Conservation (phyloP, 2,113 vertebrate species). For the Phyllopteryx taeniolatus region DNA sequence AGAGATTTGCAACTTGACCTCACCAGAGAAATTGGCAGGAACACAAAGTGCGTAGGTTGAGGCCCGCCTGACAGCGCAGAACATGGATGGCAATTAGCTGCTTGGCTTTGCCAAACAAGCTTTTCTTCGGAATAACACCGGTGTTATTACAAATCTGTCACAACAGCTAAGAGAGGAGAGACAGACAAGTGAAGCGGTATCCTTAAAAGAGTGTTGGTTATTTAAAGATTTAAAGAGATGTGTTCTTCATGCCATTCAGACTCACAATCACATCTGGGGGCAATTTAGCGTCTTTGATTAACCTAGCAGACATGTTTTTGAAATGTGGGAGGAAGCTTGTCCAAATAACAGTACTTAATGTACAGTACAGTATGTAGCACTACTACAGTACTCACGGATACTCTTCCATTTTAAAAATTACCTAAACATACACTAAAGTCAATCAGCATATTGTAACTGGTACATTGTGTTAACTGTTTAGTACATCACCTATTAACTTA, state of each 20-base stretch:
- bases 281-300: no score
- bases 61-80: slow-evolving; percentile 27
- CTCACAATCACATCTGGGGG: neutral
- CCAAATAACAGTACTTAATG: no score
- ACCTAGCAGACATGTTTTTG: no score
- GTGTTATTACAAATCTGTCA: slow-evolving; percentile 39
- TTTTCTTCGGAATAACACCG: slow-evolving; percentile 18
- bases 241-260: neutral
- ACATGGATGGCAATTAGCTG: slow-evolving; percentile 31
- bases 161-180: slow-evolving; percentile 29
- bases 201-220: slow-evolving; percentile 27
- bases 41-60: slow-evolving; percentile 16
- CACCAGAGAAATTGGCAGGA: slow-evolving; percentile 22
- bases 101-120: slow-evolving; percentile 41
- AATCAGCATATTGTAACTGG: no score
- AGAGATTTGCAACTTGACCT: slow-evolving; percentile 41
- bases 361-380: no score
- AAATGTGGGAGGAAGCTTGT: no score
- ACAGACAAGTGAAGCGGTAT: slow-evolving; percentile 1
- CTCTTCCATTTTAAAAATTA: no score
- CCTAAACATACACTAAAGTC: no score
- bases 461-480: no score
- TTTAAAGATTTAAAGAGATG: slow-evolving; percentile 1
- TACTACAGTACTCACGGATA: no score
- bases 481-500: no score